Evolutionary conservation across 1,140 invertebrate genomes (phyloP), one percentile per base, ranked within the genome.

Genomic region (Delia radicum): DNA sequence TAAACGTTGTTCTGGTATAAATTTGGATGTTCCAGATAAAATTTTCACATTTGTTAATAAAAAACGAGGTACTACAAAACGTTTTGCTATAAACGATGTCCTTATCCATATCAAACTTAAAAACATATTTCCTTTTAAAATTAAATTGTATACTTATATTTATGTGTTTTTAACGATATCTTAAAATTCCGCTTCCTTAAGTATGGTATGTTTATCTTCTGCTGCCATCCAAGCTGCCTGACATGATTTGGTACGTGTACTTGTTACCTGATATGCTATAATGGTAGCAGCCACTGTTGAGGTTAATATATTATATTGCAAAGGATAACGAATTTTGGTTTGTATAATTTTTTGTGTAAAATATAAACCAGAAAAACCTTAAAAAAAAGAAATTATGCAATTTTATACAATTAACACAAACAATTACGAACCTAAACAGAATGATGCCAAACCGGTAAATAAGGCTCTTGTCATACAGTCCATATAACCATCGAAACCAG

Each of bases 391-490:
- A 79, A 81, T 85, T 85, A 85, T 82, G 81, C 79, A 85, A 85
- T 81, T 79, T 26, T 10, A 55, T 13, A 75, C 3, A 13, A 73
- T 61, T 27, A 29, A 67, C 13, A 72, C 6, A 13, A 31, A 55
- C 13, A 29, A 65, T 42, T 46, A 71, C 78, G 75, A 79, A 89
- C 88, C 83, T 73, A 89, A 80, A 62, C 87, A 87, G 76, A 88
- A 88, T 2, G 85, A 78, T 46, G 88, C 83, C 4, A 89, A 63
- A 6, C 89, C 89, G 2, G 87, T 86, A 37, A 89, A 85, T 1
- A 89, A 78, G 10, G 87, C 81, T 76, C 88, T 82, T 21, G 87
- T 88, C 87, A 89, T 89, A 78, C 89, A 89, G 79, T 89, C 87
- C 24, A 88, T 79, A 75, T 89, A 89, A 1, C 82, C 84, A 77